A percentile compares a stretch with the other conserved stretches of the same genome.
Conservation (phyloP, 2,888 invertebrate species). For the Belgica antarctica region DNA sequence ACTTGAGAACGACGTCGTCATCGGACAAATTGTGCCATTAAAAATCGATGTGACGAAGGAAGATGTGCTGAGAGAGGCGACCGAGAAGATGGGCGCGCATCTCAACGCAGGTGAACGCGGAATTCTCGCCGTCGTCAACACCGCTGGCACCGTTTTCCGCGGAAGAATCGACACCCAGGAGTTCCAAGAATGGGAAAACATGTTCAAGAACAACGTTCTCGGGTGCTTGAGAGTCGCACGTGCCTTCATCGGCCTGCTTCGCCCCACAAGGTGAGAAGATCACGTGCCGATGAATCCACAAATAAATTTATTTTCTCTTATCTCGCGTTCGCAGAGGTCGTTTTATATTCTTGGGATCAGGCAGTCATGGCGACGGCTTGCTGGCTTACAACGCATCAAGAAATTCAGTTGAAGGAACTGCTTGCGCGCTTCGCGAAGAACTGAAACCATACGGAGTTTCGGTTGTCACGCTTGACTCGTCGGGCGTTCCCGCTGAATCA, state of each 20-base stretch:
- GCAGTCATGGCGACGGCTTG: constrained; percentile 57
- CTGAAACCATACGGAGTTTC: constrained; percentile 68
- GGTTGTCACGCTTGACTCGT: constrained; percentile 73
- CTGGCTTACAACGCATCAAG: constrained; percentile 63
- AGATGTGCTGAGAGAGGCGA: constrained; percentile 75
- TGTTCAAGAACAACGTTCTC: constrained; percentile 68
- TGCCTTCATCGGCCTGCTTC: constrained; percentile 71
- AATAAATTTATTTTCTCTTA: background rate
- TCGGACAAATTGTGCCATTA: constrained; percentile 64
- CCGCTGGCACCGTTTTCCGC: constrained; percentile 72
- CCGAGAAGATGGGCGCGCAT: constrained; percentile 74
- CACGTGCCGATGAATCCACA: background rate
- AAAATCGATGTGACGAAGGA: constrained; percentile 78
- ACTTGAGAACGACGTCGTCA: constrained; percentile 51
- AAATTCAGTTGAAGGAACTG: constrained; percentile 78
- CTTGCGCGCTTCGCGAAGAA: constrained; percentile 68
- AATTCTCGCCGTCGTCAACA: constrained; percentile 79
- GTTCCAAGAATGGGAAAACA: constrained; percentile 61
- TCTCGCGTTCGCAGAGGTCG: constrained; percentile 57
- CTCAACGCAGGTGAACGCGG: constrained; percentile 80
- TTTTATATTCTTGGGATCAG: constrained; percentile 65
- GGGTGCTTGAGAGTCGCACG: constrained; percentile 71
- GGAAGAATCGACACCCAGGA: constrained; percentile 69
- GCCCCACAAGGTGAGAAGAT: constrained; percentile 55
- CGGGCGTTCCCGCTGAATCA: constrained; percentile 64